Base-by-base conservation (phyloP, 2,797 vertebrate genomes). In the Apogon hyalosoma region DNA sequence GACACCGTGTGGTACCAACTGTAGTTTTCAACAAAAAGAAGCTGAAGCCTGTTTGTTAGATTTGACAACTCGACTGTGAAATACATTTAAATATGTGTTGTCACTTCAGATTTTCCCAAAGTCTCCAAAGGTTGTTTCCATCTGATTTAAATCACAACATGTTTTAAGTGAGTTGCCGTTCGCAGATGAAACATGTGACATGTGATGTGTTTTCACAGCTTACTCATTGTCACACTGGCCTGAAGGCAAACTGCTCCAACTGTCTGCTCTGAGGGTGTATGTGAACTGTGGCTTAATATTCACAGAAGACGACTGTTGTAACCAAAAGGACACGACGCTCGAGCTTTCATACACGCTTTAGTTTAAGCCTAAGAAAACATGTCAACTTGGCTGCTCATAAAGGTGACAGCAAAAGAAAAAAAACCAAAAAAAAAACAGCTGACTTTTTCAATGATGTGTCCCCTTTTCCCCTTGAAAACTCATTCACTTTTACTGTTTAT, bases 221-320 rank as follows among this genome's bases (percentile, higher is more conserved):
- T 80, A 51, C n/a, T 80, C 53, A 16, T 53, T 48, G 67, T 73
- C 74, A 76, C 64, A 49, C 75, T 78, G 62, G 58, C 69, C 63
- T 10, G 5, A 55, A 48, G 74, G 72, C 55, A 82, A 83, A 72
- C 84, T 86, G 78, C 72, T 79, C 61, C 66, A 31, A 57, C 66
- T 67, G 69, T 61, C 71, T 79, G 64, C 57, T 12, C 33, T 18
- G 18, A 55, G 57, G 42, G 31, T 58, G 64, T 49, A 33, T 56
- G 57, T 40, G 43, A 68, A 28, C 36, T 24, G 21, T 10, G 43
- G 40, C 49, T 11, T 45, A 11, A 21, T 53, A 12, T 14, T 64
- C 39, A 63, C 38, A 31, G 42, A 68, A 18, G 39, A 28, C 2
- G n/a, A 14, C 4, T 13, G 14, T 10, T 14, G 49, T 41, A 36